Conservation (phyloP, 1,140 invertebrate genomes). For the Leptopilina boulardi region DNA sequence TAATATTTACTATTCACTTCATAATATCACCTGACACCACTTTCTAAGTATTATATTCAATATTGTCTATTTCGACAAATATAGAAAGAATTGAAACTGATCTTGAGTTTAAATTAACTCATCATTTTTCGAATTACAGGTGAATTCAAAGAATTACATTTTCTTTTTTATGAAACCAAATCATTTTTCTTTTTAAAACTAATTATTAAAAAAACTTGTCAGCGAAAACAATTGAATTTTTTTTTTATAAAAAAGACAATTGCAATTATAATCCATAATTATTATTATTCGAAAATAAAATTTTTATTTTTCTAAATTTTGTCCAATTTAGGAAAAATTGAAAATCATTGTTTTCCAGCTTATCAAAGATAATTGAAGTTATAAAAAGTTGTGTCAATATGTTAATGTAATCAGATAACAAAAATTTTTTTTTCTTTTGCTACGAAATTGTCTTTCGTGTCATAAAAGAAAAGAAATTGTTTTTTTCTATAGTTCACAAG, state of each 20-base stretch:
- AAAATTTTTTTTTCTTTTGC: background rate
- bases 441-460: background rate
- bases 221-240: too few species aligned
- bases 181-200: too few species aligned
- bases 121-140: background rate
- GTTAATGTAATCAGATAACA: background rate
- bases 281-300: too few species aligned
- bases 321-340: background rate
- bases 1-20: slow-evolving; percentile 30
- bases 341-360: background rate
- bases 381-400: background rate
- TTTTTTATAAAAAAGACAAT: too few species aligned
- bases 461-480: background rate
- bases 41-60: slow-evolving; percentile 4
- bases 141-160: background rate
- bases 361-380: background rate
- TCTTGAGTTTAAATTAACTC: background rate
- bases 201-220: too few species aligned
- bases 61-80: slow-evolving; percentile 17
- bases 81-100: background rate
- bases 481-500: background rate
- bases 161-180: background rate
- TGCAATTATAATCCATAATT: too few species aligned
- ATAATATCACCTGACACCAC: slow-evolving; percentile 6
- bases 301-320: too few species aligned